phyloP scores from a whole-genome alignment of 1,140 invertebrate species.

The Chlorops oryzae region DNA sequence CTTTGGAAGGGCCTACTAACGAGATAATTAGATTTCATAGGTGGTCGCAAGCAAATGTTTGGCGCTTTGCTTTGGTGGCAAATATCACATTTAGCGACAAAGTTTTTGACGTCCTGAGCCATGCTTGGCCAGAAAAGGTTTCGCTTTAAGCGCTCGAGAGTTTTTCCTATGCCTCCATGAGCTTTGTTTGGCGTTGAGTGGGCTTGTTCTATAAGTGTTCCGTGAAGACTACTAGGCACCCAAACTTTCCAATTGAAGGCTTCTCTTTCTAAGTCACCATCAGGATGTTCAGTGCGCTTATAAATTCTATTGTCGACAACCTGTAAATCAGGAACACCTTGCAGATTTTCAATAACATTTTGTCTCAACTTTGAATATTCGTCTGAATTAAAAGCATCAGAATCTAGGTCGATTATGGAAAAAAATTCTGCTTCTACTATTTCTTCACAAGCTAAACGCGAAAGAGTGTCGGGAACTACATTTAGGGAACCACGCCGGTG shows the following conservation, averaged over 20 bases:
- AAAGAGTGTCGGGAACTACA: slow-evolving; percentile 38
- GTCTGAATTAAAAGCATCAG: background rate
- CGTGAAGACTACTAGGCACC: background rate
- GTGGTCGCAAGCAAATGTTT: background rate
- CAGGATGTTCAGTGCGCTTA: background rate
- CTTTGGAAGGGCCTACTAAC: slow-evolving; percentile 15
- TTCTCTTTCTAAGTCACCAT: background rate
- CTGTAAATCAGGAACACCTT: background rate
- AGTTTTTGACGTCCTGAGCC: background rate
- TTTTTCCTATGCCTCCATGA: slow-evolving; percentile 8
- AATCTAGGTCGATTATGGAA: background rate
- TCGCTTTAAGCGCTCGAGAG: background rate
- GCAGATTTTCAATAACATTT: background rate
- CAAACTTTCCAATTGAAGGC: slow-evolving; percentile 3
- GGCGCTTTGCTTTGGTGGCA: slow-evolving; percentile 2
- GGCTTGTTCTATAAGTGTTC: background rate
- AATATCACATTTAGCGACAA: background rate
- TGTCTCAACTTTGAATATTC: background rate
- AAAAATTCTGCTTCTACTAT: background rate
- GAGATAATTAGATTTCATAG: background rate
- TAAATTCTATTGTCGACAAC: background rate
- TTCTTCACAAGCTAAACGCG: slow-evolving; percentile 14
- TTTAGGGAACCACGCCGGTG: slow-evolving; percentile 44
- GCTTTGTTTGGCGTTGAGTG: slow-evolving; percentile 2
- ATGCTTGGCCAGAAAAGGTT: background rate